Conservation (phyloP, 2,113 vertebrate genomes). For the Tenrec ecaudatus region DNA sequence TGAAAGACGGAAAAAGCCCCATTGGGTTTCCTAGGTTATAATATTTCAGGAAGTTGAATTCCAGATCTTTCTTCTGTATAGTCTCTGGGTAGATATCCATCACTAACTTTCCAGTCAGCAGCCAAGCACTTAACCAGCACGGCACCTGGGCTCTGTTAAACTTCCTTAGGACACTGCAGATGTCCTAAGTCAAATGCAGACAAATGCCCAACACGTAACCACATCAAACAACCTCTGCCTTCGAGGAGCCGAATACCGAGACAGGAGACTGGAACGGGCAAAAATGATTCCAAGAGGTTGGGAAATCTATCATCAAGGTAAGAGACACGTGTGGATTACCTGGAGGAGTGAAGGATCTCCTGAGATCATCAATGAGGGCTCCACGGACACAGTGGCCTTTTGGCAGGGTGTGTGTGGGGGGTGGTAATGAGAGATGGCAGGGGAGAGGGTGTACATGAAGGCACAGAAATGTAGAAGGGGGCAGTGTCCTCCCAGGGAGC, state of each 20-base stretch:
- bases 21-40: not conserved
- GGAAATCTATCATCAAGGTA: not conserved
- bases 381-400: not conserved
- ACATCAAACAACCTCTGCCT: not conserved
- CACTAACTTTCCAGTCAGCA: not conserved
- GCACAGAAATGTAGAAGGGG: fast-evolving
- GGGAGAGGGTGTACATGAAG: not conserved
- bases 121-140: not conserved
- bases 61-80: not conserved
- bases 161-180: not conserved
- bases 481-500: not conserved
- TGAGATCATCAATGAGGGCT: not conserved
- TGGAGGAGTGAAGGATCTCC: not conserved
- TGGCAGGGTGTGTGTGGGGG: too few relatives aligned
- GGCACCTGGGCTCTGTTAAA: not conserved
- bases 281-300: not conserved
- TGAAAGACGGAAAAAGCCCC: not conserved
- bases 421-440: not conserved
- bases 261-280: not conserved
- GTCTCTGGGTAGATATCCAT: not conserved
- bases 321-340: not conserved
- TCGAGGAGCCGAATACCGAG: not conserved
- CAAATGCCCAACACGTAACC: not conserved
- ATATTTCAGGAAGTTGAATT: not conserved
- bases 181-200: too few relatives aligned